Evolutionary conservation across 2,888 invertebrate species (phyloP).

Genomic region (Vanessa cardui): DNA sequence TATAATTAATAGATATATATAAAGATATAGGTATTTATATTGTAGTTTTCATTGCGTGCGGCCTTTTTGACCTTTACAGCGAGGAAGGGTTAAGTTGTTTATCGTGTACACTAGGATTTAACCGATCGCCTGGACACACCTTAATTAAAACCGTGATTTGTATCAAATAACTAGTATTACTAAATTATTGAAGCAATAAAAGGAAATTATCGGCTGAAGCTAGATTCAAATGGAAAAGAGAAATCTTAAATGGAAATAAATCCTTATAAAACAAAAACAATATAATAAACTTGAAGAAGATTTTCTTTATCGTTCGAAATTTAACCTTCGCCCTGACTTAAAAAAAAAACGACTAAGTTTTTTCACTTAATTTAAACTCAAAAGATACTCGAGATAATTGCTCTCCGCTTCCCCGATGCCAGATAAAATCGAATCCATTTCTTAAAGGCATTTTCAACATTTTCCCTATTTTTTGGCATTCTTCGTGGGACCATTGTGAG

Average conservation of each 20-base stretch:
- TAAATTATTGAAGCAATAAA: constrained; percentile 36
- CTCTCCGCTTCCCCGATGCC: constrained; percentile 66
- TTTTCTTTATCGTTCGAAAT: constrained; percentile 19
- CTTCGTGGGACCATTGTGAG: constrained; percentile 71
- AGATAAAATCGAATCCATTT: constrained; percentile 69
- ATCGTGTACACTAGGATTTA: constrained; percentile 44
- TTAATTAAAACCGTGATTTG: constrained; percentile 42
- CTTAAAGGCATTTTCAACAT: constrained; percentile 72
- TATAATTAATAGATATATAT: not conserved
- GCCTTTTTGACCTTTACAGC: constrained; percentile 65
- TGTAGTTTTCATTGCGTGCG: constrained; percentile 60
- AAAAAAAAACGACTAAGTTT: constrained; percentile 58
- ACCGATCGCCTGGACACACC: constrained; percentile 39
- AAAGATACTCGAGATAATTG: constrained; percentile 82
- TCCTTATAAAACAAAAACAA: not conserved
- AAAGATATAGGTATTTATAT: constrained; percentile 1
- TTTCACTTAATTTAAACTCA: constrained; percentile 83
- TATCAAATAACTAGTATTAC: constrained; percentile 38
- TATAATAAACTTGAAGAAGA: not conserved
- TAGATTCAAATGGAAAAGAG: constrained; percentile 11
- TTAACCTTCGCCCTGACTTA: constrained; percentile 45
- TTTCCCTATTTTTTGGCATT: constrained; percentile 80
- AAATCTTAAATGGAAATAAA: constrained; percentile 6
- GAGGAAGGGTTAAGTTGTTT: constrained; percentile 61
- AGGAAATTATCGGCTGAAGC: constrained; percentile 21